Evolutionary conservation across 1,140 invertebrate species (phyloP), one percentile per base, ranked within the genome.

Genomic region (Gryllus bimaculatus): DNA sequence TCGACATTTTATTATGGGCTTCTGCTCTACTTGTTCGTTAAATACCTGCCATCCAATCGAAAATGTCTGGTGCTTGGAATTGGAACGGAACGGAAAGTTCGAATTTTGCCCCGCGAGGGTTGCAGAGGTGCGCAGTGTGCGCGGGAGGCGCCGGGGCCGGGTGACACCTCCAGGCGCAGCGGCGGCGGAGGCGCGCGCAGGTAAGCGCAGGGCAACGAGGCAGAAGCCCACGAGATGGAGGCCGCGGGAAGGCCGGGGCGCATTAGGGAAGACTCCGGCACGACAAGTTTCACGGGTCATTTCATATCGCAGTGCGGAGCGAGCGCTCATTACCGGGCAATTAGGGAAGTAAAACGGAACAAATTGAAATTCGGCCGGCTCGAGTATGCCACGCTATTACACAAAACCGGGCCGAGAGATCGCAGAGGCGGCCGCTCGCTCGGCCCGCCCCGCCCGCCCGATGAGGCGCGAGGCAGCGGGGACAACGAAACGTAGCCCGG

Each of bases 321-420:
- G 10, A 66, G 18, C 54, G 54, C 54, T 66, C 54, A 66, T 66
- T 66, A 66, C 54, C 54, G 18, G 54, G 54, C 54, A 66, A 66
- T 66, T 66, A 66, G 54, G 54, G 54, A 66, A 66, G 54, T 66
- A 66, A 66, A 66, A 66, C 54, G 54, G 54, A 66, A 66, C 54
- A 66, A 66, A 66, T 66, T 66, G 54, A 66, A 66, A 66, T 66
- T 66, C 54, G 54, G 54, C 54, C 54, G 18, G 54, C 54, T 66
- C 54, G 54, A 66, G 54, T 66, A 66, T 66, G 54, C 54, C 54
- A 66, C 54, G 54, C 54, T 66, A 66, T 66, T 66, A 66, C 54
- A 66, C 10, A 13, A 10, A 66, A 66, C 54, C 54, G 18, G 54
- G 54, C 54, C 18, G 54, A 7, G 2, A 7, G 54, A 66, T 66